These are phyloP conservation scores for Mechanitis messenoides DNA, from an alignment of 2,888 invertebrate genomes.

Conservation along the genomic window DNA sequence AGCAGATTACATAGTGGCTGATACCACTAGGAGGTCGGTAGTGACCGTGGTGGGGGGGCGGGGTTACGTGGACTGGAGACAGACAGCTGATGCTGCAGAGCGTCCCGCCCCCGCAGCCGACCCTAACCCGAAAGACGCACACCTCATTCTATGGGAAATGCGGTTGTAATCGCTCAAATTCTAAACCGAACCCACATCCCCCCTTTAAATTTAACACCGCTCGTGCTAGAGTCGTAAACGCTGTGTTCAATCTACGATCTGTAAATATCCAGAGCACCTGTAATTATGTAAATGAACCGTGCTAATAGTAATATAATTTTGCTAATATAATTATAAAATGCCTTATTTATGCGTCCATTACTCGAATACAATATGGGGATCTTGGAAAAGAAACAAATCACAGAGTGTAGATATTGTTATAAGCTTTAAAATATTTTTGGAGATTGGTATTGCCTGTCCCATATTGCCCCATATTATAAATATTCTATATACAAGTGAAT, in stretches of 20 bases:
- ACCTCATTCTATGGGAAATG: conserved; percentile 92
- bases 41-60: conserved; percentile 92
- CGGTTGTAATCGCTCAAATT: conserved; percentile 52
- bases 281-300: conserved; percentile 45
- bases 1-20: conserved; percentile 60
- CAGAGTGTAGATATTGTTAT: conserved; percentile 57
- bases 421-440: conserved; percentile 74
- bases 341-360: conserved; percentile 32
- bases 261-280: conserved; percentile 39
- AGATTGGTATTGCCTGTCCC: conserved; percentile 43
- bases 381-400: conserved; percentile 43
- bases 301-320: conserved; percentile 35
- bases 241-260: conserved; percentile 6
- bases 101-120: conserved; percentile 76
- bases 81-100: conserved; percentile 80
- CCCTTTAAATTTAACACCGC: background rate
- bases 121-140: conserved; percentile 89
- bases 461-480: conserved; percentile 49
- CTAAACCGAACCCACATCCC: conserved; percentile 26
- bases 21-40: conserved; percentile 81
- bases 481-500: conserved; percentile 59
- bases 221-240: background rate
- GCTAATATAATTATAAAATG: conserved; percentile 20
- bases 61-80: conserved; percentile 91
- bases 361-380: conserved; percentile 16